Conservation (phyloP, 2,888 invertebrate species). For the Pteria penguin region DNA sequence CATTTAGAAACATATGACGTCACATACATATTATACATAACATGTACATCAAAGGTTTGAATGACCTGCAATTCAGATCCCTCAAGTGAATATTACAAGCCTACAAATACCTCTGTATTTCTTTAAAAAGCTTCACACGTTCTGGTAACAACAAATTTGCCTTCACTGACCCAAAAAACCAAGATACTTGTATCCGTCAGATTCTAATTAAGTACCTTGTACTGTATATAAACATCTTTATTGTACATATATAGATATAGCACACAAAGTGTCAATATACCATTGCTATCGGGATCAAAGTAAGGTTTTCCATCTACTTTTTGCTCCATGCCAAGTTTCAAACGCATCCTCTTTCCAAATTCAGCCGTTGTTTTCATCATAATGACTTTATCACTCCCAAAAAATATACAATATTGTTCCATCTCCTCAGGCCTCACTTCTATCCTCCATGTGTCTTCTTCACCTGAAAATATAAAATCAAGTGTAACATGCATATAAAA, state of each 20-base stretch:
- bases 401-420: constrained; percentile 83
- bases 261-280: constrained; percentile 71
- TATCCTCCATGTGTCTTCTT: constrained; percentile 55
- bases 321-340: constrained; percentile 85
- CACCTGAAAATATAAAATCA: constrained; percentile 47
- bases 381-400: constrained; percentile 88
- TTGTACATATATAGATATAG: not conserved
- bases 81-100: no score
- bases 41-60: no score
- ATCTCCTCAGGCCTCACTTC: constrained; percentile 62
- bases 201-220: no score
- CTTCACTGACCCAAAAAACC: no score
- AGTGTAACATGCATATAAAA: not conserved
- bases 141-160: no score
- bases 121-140: no score
- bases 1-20: no score
- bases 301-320: constrained; percentile 67
- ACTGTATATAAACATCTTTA: not conserved
- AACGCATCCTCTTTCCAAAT: constrained; percentile 86
- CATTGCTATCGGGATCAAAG: constrained; percentile 82
- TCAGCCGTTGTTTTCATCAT: constrained; percentile 88
- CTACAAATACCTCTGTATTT: no score
- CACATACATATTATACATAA: no score
- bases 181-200: no score
- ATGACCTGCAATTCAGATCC: no score